Evolutionary conservation across 2,113 vertebrate genomes (phyloP), one percentile per base, ranked within the genome.

Genomic region (Nannospalax galili): DNA sequence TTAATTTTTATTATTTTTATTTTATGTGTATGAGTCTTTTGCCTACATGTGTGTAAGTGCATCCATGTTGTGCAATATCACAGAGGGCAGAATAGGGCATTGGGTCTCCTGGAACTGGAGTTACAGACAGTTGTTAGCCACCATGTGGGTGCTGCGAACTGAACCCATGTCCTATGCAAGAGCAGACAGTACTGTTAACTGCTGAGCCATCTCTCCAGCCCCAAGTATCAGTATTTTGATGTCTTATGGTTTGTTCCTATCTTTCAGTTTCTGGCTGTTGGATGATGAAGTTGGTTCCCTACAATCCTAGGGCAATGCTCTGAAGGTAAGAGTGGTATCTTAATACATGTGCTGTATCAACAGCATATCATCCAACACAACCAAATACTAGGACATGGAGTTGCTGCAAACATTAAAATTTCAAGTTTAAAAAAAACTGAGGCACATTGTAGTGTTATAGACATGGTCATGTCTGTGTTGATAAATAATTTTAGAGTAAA

Each of bases 401-500:
- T 17, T 87, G 0, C 88, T 92, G 65, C n/a, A 45, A 84, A 84
- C 6, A 82, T 10, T 87, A 56, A 90, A 64, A 3, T 45, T 82
- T n/a, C 9, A 4, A 65, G 62, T 89, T 80, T 95, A 81, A 65
- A 19, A 4, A 10, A 86, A 58, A 40, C 12, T 35, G 58, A 93
- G 4, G 0, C 30, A 95, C 7, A 81, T 32, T 11, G 20, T 8
- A 75, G 16, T 81, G 7, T 52, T 85, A 6, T 17, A 75, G 56
- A 67, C n/a, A 65, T 28, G 5, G 17, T 45, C 56, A 58, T 81
- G n/a, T 84, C 48, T 89, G 2, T 70, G n/a, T 82, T 84, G 28
- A 95, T 52, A 95, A 92, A 92, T 88, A 9, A 28, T 22, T 52
- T 75, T 62, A 1, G 24, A 28, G 22, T 88, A 19, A 90, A 93